Conservation (phyloP, 92 coral and sea anemone genomes). For the Palythoa grandis region DNA sequence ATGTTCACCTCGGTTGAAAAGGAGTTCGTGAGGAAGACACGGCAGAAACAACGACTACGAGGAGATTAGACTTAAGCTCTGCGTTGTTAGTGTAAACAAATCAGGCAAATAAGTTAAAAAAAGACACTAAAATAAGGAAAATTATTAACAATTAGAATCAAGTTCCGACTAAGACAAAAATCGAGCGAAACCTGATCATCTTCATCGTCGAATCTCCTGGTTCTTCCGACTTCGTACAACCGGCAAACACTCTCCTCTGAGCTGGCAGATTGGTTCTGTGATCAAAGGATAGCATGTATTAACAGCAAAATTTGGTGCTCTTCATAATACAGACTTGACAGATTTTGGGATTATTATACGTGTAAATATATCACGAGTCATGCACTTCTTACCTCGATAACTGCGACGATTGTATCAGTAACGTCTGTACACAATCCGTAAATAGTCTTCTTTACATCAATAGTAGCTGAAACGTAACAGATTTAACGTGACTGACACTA, state of each 20-base stretch:
- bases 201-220: conserved; percentile 84
- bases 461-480: conserved; percentile 69
- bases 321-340: neutral
- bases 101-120: no score
- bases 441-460: conserved; percentile 96
- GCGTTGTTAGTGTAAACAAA: neutral
- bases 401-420: conserved; percentile 89
- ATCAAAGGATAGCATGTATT: neutral
- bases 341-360: neutral
- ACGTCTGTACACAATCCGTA: conserved; percentile 80
- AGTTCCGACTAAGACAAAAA: neutral
- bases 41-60: no score
- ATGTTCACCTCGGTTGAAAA: no score
- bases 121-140: no score
- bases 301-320: neutral
- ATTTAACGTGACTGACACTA: neutral
- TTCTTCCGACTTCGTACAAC: conserved; percentile 90
- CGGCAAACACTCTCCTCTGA: conserved; percentile 92
- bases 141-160: neutral
- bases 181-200: conserved; percentile 73
- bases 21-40: no score
- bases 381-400: conserved; percentile 77
- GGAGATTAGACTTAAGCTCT: neutral
- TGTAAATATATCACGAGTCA: neutral
- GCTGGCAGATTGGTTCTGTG: conserved; percentile 73